Conservation (phyloP, 2,797 vertebrate species). For the Gymnoscopelus microlampas region DNA sequence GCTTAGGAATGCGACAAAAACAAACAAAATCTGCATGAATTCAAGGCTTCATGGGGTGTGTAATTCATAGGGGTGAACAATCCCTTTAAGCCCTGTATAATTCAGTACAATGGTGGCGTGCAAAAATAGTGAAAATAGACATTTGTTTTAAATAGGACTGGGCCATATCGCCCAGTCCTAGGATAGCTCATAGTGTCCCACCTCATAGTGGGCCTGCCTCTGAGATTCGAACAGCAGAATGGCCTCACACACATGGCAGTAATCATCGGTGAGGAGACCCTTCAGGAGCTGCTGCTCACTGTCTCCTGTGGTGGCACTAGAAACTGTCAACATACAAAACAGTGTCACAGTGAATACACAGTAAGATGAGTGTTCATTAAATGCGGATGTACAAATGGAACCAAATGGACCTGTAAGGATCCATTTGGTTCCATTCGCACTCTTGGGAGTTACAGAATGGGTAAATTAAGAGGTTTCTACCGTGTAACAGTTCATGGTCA, state of each 20-base stretch:
- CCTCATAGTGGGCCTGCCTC: slow-evolving; percentile 88
- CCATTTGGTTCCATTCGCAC: neutral
- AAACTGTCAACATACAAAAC: neutral
- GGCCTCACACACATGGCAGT: slow-evolving; percentile 88
- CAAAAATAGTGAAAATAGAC: no score
- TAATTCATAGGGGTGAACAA: no score
- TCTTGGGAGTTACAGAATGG: no score
- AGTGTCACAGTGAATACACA: neutral
- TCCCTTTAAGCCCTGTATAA: no score
- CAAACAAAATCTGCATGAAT: no score
- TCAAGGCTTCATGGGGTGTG: no score
- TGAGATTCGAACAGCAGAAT: slow-evolving; percentile 86
- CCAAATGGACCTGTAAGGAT: neutral
- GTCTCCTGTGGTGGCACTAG: slow-evolving; percentile 49
- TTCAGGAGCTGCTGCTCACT: slow-evolving; percentile 65
- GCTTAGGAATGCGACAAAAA: no score
- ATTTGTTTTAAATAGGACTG: no score
- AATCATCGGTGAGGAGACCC: slow-evolving; percentile 83
- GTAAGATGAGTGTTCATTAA: neutral
- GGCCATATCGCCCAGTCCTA: neutral
- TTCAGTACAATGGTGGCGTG: no score
- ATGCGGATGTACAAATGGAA: neutral
- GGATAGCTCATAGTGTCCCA: slow-evolving; percentile 53
- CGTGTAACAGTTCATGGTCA: no score
- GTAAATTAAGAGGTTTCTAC: no score